Conservation (phyloP, 2,797 vertebrate species). For the Numenius phaeopus region DNA sequence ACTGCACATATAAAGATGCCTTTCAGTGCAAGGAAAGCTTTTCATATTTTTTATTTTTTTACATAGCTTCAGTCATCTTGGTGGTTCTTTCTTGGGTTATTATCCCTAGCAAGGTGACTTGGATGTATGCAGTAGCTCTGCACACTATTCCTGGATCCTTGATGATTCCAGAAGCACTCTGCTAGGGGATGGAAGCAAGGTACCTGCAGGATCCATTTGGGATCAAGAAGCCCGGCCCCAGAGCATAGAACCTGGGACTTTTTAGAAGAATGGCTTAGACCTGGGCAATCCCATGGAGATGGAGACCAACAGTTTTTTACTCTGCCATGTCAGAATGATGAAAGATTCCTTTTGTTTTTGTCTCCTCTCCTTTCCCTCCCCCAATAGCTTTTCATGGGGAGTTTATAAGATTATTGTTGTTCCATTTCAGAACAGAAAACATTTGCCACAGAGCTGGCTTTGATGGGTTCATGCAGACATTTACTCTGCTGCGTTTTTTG, state of each 20-base stretch:
- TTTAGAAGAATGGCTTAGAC: neutral
- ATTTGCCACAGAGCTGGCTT: neutral
- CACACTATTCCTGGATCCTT: neutral
- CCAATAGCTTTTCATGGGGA: neutral
- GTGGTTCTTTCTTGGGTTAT: neutral
- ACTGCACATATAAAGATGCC: neutral
- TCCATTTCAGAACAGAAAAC: neutral
- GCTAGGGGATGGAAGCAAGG: fast-evolving
- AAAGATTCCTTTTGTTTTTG: neutral
- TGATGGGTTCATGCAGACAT: neutral
- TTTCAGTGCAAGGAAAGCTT: neutral
- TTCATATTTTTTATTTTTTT: neutral
- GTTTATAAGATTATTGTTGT: neutral
- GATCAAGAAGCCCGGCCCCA: neutral
- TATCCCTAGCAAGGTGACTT: neutral
- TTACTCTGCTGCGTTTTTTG: neutral
- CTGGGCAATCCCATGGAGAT: neutral
- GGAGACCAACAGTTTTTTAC: neutral
- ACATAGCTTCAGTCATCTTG: neutral
- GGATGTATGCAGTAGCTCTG: neutral
- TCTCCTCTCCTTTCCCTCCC: neutral
- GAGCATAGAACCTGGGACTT: neutral
- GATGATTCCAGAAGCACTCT: neutral
- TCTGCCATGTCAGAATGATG: neutral
- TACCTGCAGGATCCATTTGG: neutral